Base-by-base conservation (phyloP, 2,113 vertebrate genomes). In the Formicarius rufipectus region DNA sequence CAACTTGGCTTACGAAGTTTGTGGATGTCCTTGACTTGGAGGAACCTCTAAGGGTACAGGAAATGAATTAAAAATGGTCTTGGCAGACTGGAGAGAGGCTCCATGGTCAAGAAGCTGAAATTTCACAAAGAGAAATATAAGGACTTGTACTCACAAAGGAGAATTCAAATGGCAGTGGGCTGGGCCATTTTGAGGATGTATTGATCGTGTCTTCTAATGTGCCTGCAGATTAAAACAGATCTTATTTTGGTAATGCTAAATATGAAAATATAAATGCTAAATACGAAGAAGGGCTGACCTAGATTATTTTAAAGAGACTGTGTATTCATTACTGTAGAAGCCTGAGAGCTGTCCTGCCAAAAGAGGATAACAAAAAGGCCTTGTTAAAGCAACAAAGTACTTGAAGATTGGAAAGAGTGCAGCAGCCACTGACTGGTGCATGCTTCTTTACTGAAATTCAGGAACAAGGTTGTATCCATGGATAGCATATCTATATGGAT, bases 301-400 rank as follows among this genome's bases (percentile, higher is more conserved):
- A 86, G 63, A 58, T 90, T 73, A 69, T 87, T 88, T 86, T 92
- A 31, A 93, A 92, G 63, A 76, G 79, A 30, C 53, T 67, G 7
- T 56, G 9, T 66, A 35, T 91, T 96, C 56, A 13, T 35, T 90
- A 31, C 45, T 69, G 85, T 52, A 87, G 87, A 82, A 93, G 58
- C 45, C 72, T 59, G 71, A 83, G 71, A 74, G 85, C 40, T 1
- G 58, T 89, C 63, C 30, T 93, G 85, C 72, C 86, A 58, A 33
- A 81, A 49, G 16, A 87, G 71, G 49, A 39, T 30, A 93, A 94
- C 71, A 95, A 87, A 95, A 77, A 47, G n/a, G 33, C 83, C 79
- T 96, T 94, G 68, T 94, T 83, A 59, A 62, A 91, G 75, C 44
- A 68, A 50, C 31, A 44, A 88, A 68, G 71, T 44, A 42, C 50